These are phyloP conservation scores for Julus scandinavius DNA, from an alignment of 2,888 invertebrate species.

Conservation along the genomic window DNA sequence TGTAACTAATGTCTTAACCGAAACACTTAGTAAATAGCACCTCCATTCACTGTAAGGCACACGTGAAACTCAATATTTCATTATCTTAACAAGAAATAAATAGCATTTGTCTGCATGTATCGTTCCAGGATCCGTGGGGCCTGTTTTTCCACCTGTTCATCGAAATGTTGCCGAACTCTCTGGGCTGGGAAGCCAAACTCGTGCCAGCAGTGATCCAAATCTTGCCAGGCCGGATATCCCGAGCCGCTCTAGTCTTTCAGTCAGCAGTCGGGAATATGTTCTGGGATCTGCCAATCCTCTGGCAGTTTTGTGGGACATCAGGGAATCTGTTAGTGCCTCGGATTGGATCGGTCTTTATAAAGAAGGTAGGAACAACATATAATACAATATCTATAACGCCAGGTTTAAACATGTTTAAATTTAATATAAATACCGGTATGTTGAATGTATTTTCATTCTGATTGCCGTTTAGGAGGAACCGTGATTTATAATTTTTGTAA, in stretches of 20 bases:
- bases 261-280: slow-evolving; percentile 63
- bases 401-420: not conserved
- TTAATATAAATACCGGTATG: not conserved
- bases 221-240: slow-evolving; percentile 54
- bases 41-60: too few species aligned
- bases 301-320: slow-evolving; percentile 66
- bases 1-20: too few species aligned
- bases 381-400: not conserved
- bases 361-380: slow-evolving; percentile 62
- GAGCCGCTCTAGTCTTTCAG: slow-evolving; percentile 63
- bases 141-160: slow-evolving; percentile 52
- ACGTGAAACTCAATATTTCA: too few species aligned
- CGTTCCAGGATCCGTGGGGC: slow-evolving; percentile 48
- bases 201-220: slow-evolving; percentile 58
- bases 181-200: slow-evolving; percentile 43
- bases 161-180: slow-evolving; percentile 53
- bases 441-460: too few species aligned
- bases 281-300: slow-evolving; percentile 62
- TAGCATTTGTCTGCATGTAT: not conserved
- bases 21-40: too few species aligned
- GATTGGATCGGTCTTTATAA: slow-evolving; percentile 68
- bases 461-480: too few species aligned
- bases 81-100: not conserved
- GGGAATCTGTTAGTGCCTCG: slow-evolving; percentile 64
- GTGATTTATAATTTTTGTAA: too few species aligned